Evolutionary conservation across 2,797 vertebrate species (phyloP).

Genomic region (Anguilla megastoma): DNA sequence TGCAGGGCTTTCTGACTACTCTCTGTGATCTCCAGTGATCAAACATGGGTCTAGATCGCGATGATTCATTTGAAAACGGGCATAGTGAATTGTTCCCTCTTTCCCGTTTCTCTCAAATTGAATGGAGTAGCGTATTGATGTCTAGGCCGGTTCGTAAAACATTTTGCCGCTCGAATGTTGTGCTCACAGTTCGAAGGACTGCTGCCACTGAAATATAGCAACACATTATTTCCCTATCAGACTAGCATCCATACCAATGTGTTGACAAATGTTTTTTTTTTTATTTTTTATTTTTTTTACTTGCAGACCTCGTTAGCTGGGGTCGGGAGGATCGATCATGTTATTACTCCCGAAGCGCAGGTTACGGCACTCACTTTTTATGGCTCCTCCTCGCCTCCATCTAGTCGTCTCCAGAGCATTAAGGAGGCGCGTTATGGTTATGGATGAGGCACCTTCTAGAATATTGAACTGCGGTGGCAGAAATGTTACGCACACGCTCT

Average conservation of each 20-base stretch:
- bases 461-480: not conserved
- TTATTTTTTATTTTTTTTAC: not conserved
- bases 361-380: not conserved
- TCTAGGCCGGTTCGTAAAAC: not conserved
- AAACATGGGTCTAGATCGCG: not conserved
- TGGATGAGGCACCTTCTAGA: not conserved
- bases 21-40: not conserved
- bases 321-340: not conserved
- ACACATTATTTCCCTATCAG: constrained; percentile 16
- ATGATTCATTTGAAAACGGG: not conserved
- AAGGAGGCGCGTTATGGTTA: not conserved
- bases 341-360: not conserved
- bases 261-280: not conserved
- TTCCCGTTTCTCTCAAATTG: not conserved
- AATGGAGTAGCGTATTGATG: not conserved
- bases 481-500: not conserved
- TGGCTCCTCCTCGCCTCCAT: not conserved
- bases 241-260: not conserved
- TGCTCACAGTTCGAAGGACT: not conserved
- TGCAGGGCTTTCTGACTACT: not conserved
- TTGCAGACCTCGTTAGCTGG: not conserved
- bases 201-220: not conserved
- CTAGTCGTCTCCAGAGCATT: not conserved
- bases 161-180: not conserved
- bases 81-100: not conserved